A percentile compares a stretch with the other conserved stretches of the same genome.
Conservation (phyloP, 2,797 vertebrate species). For the Neomorphus geoffroyi region DNA sequence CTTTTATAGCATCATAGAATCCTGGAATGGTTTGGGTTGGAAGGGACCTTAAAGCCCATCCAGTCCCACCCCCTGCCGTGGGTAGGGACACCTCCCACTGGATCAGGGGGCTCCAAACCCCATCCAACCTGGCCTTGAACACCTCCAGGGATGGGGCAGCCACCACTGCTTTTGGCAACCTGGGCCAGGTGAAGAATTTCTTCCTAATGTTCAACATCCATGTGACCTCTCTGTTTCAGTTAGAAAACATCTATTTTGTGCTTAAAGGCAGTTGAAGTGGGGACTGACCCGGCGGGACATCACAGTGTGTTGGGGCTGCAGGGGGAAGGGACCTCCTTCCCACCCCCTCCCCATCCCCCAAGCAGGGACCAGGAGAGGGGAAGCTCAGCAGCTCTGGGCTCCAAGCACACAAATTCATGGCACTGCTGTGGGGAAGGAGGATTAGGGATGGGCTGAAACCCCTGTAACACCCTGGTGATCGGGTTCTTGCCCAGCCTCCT, state of each 20-base stretch:
- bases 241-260: neutral
- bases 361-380: neutral
- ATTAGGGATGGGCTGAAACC: neutral
- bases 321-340: neutral
- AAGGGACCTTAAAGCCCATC: too few relatives aligned
- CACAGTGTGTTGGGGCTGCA: neutral
- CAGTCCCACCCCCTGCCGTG: too few relatives aligned
- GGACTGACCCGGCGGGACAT: neutral
- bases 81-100: too few relatives aligned
- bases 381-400: neutral
- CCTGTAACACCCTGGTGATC: rapidly evolving
- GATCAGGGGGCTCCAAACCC: too few relatives aligned
- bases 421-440: too few relatives aligned
- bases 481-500: neutral
- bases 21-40: too few relatives aligned
- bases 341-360: neutral
- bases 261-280: rapidly evolving
- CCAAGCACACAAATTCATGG: neutral
- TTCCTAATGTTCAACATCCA: too few relatives aligned
- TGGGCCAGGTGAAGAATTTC: too few relatives aligned
- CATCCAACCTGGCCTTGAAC: too few relatives aligned
- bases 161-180: too few relatives aligned
- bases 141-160: too few relatives aligned
- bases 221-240: rapidly evolving
- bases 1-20: too few relatives aligned